A percentile compares a stretch with the other conserved stretches of the same genome.
Evolutionary conservation across 2,113 vertebrate species (phyloP).

Genomic region (Ceyx margarethae): DNA sequence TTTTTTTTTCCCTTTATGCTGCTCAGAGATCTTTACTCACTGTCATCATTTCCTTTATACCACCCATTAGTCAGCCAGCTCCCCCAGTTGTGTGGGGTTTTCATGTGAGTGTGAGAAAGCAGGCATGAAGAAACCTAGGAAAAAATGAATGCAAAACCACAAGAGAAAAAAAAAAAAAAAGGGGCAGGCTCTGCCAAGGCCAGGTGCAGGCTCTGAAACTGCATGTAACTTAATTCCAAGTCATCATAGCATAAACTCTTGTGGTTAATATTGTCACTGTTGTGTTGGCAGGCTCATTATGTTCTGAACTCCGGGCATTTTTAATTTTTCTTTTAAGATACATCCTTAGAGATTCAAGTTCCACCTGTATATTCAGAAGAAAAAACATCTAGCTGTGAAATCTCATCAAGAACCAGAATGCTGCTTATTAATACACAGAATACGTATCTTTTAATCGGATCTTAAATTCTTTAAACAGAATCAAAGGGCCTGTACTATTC

Average conservation of each 20-base stretch:
- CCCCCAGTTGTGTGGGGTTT: not conserved
- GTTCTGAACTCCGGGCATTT: not conserved
- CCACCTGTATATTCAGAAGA: not conserved
- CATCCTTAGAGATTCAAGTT: not conserved
- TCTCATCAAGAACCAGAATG: not conserved
- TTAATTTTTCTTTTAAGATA: not conserved
- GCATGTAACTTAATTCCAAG: not conserved
- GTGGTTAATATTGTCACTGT: not conserved
- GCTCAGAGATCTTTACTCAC: not conserved
- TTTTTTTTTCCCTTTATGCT: not conserved
- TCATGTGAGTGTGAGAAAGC: not conserved
- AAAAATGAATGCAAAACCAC: conserved; percentile 45
- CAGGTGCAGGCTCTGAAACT: conserved; percentile 18
- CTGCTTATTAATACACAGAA: not conserved
- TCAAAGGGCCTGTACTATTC: not conserved
- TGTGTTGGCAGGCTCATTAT: not conserved
- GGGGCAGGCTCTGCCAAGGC: not conserved
- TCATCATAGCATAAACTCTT: not conserved
- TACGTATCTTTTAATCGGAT: not conserved
- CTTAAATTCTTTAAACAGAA: not conserved
- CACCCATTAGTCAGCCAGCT: not conserved
- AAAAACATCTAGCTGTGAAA: not conserved
- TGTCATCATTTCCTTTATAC: not conserved
- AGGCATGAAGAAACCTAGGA: not conserved
- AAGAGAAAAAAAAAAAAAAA: not conserved